Conservation (phyloP, 1,140 invertebrate genomes). For the Trachymyrmex septentrionalis region DNA sequence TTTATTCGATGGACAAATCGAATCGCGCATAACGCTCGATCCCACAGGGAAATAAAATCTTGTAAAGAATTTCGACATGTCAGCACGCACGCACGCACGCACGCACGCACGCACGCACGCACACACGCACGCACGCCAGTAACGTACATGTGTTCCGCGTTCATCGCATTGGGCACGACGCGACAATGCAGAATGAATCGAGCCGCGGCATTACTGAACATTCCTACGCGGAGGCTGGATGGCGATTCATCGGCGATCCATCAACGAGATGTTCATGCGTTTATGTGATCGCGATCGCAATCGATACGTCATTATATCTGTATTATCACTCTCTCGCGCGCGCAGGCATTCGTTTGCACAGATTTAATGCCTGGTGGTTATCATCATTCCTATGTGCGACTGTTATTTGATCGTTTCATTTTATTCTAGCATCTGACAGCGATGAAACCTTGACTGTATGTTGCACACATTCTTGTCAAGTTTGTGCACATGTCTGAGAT, state of each 20-base stretch:
- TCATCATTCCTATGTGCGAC: constrained; percentile 12
- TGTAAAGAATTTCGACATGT: constrained; percentile 37
- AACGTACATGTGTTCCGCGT: constrained; percentile 67
- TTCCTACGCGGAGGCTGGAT: background rate
- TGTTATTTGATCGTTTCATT: constrained; percentile 22
- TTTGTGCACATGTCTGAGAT: background rate
- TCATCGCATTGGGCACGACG: constrained; percentile 61
- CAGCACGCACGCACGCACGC: background rate
- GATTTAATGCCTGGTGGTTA: constrained; percentile 44
- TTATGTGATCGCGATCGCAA: constrained; percentile 31
- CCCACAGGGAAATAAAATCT: constrained; percentile 31
- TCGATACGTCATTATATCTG: constrained; percentile 29
- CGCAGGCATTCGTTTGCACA: background rate
- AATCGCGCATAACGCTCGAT: constrained; percentile 8
- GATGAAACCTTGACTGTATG: constrained; percentile 23
- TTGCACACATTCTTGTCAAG: background rate
- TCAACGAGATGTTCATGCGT: constrained; percentile 56
- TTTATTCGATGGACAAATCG: constrained; percentile 32
- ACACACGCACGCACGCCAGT: constrained; percentile 15
- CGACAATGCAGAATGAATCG: background rate
- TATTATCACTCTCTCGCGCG: constrained; percentile 18
- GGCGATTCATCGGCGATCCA: constrained; percentile 30
- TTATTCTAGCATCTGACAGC: constrained; percentile 27
- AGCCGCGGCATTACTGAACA: background rate
- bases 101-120: background rate